Conservation (phyloP, 2,113 vertebrate species). For the Oryzias celebensis region DNA sequence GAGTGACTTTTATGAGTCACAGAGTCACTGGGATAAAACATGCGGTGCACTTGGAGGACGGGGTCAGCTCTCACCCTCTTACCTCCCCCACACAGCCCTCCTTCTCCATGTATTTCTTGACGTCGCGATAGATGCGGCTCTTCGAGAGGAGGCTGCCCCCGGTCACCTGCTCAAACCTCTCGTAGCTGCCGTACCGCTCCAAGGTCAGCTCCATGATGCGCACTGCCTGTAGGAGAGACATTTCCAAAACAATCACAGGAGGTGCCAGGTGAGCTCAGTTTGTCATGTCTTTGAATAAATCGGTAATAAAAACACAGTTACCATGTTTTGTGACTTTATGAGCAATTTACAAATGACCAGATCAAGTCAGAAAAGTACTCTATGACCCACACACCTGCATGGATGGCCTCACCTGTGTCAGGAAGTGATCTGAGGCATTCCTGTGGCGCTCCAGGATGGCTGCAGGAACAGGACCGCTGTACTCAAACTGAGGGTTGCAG, state of each 20-base stretch:
- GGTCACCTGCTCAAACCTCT: constrained; percentile 89
- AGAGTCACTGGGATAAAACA: background rate
- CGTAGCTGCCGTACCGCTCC: constrained; percentile 89
- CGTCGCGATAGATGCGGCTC: constrained; percentile 84
- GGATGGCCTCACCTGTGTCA: constrained; percentile 60
- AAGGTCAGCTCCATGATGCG: constrained; percentile 88
- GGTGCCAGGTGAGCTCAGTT: too few species aligned
- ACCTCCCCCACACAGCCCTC: constrained; percentile 96
- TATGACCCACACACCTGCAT: too few species aligned
- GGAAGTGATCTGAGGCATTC: constrained; percentile 85
- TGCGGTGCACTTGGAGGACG: background rate
- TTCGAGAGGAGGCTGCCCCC: constrained; percentile 87
- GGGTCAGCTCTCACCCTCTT: constrained; percentile 26
- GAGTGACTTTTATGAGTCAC: background rate
- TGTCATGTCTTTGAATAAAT: too few species aligned
- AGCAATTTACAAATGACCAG: too few species aligned
- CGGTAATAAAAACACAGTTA: too few species aligned
- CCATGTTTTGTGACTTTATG: too few species aligned
- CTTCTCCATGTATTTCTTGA: constrained; percentile 93
- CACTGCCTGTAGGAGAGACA: constrained; percentile 78
- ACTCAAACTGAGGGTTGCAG: constrained; percentile 92
- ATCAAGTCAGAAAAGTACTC: too few species aligned
- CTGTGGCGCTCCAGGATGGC: constrained; percentile 81
- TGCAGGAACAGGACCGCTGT: constrained; percentile 81
- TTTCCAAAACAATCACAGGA: background rate